These are phyloP conservation scores for Sebastes iracundus DNA, from an alignment of 2,797 vertebrate genomes.

Conservation along the genomic window DNA sequence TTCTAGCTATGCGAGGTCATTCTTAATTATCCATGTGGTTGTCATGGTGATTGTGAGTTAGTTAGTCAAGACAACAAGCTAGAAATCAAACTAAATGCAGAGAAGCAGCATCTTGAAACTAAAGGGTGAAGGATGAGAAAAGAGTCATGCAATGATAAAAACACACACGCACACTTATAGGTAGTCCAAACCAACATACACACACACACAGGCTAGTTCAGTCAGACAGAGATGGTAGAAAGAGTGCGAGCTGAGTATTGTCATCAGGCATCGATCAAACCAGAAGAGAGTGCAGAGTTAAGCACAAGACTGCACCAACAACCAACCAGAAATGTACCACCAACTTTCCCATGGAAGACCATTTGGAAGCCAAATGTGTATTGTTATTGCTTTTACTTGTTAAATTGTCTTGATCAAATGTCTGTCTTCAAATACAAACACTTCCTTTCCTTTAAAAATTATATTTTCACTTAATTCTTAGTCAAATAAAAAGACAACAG, in stretches of 20 bases:
- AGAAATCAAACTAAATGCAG: slow-evolving; percentile 26
- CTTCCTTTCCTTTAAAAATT: neutral
- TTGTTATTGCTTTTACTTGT: neutral
- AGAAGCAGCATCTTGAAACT: slow-evolving; percentile 14
- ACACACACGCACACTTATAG: neutral
- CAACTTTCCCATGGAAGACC: slow-evolving; percentile 73
- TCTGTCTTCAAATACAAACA: neutral
- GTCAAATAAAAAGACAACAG: neutral
- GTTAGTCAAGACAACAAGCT: slow-evolving; percentile 35
- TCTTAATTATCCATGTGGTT: neutral
- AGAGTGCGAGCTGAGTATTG: slow-evolving; percentile 36
- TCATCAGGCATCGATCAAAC: slow-evolving; percentile 44
- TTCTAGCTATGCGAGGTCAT: neutral
- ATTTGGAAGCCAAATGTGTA: neutral
- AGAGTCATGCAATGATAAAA: slow-evolving; percentile 56
- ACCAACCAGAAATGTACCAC: slow-evolving; percentile 48
- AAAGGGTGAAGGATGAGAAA: slow-evolving; percentile 8
- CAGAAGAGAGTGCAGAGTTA: slow-evolving; percentile 43
- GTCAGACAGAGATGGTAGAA: slow-evolving; percentile 38
- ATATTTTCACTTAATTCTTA: neutral
- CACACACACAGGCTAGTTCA: slow-evolving; percentile 25
- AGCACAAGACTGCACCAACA: slow-evolving; percentile 56
- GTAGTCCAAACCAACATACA: slow-evolving; percentile 9
- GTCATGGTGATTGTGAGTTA: slow-evolving; percentile 26
- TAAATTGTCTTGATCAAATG: neutral